These are phyloP conservation scores for Antechinus flavipes DNA, from an alignment of 2,113 vertebrate genomes.

Conservation along the genomic window DNA sequence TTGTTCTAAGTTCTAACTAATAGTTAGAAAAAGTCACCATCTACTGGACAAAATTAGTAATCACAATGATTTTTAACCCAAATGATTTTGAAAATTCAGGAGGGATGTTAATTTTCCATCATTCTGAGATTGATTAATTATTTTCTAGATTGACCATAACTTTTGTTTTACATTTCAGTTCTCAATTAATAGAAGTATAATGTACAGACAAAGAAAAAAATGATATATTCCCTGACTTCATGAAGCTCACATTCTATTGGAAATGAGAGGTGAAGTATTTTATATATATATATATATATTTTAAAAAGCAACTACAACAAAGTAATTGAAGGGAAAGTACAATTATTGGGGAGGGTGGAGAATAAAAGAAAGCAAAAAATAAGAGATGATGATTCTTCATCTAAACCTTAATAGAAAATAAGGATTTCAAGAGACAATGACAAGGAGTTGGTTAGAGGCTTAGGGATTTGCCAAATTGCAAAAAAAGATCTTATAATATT, in stretches of 20 bases:
- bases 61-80: constrained; percentile 41
- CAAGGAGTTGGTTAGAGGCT: background rate
- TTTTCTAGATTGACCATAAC: background rate
- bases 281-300: background rate
- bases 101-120: background rate
- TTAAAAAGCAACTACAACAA: background rate
- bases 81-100: background rate
- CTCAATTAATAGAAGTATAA: background rate
- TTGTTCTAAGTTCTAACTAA: background rate
- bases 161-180: background rate
- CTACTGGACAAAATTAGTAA: constrained; percentile 50
- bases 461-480: background rate
- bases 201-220: background rate
- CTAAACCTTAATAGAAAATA: background rate
- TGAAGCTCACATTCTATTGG: background rate
- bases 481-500: background rate
- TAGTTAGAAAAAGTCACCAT: constrained; percentile 70
- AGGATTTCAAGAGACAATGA: background rate
- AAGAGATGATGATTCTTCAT: background rate
- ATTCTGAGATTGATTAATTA: background rate
- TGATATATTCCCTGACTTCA: background rate
- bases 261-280: background rate
- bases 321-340: background rate
- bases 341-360: background rate
- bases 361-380: background rate